Conservation (phyloP, 2,797 vertebrate genomes). For the Typhlichthys eigenmanni region DNA sequence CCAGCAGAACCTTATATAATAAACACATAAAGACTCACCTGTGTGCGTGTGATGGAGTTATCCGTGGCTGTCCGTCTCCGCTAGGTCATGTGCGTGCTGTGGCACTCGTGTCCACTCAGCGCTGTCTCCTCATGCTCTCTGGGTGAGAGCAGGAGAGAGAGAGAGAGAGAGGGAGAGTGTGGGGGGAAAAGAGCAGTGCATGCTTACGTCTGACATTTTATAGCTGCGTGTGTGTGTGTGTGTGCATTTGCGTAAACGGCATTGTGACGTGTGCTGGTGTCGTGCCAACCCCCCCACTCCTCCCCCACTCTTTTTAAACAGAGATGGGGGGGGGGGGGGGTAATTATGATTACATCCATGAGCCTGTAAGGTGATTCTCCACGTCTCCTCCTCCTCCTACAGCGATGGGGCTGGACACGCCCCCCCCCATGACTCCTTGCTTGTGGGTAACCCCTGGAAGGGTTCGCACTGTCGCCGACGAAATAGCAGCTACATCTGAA, state of each 20-base stretch:
- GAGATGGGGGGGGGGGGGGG: neutral
- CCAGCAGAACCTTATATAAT: too few relatives aligned
- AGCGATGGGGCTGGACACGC: too few relatives aligned
- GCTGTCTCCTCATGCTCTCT: slow-evolving; percentile 54
- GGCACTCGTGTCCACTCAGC: slow-evolving; percentile 49
- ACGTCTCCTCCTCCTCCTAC: too few relatives aligned
- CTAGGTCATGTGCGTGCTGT: too few relatives aligned
- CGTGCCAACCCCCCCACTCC: slow-evolving; percentile 46
- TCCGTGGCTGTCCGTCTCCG: too few relatives aligned
- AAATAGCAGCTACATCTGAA: slow-evolving; percentile 55
- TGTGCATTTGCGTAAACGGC: slow-evolving; percentile 42
- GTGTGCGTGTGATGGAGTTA: neutral
- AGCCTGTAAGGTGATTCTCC: too few relatives aligned
- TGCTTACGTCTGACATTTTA: slow-evolving; percentile 77
- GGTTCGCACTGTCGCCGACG: slow-evolving; percentile 57
- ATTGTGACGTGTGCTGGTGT: slow-evolving; percentile 85
- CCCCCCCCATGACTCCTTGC: slow-evolving; percentile 58
- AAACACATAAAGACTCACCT: neutral
- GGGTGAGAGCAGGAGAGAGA: slow-evolving; percentile 27
- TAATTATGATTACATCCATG: too few relatives aligned
- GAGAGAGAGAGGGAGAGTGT: slow-evolving; percentile 45
- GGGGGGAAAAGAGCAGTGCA: slow-evolving; percentile 40
- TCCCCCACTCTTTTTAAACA: neutral
- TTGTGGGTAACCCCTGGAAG: slow-evolving; percentile 58
- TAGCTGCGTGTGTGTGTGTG: slow-evolving; percentile 67